Base-by-base conservation (phyloP, 2,113 vertebrate species). In the Brienomyrus longianalis region DNA sequence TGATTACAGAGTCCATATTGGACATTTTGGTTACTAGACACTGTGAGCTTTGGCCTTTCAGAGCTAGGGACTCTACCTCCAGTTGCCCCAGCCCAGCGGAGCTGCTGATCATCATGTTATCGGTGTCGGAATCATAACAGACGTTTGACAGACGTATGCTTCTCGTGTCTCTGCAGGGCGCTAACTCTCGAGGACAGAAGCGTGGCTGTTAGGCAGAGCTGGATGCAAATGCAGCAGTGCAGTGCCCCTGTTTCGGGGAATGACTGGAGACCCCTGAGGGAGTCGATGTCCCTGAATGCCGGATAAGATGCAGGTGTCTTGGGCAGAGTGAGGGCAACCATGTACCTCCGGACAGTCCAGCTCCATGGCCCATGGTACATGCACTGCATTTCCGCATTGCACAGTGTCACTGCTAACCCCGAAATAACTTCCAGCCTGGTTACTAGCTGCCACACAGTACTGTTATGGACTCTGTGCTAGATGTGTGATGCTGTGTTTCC, bases 171-270 rank as follows among this genome's bases (percentile, higher is more conserved):
- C 86, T 90, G n/a, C 43, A 95, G 95, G 91, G 56, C n/a, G 0
- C 87, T 89, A 31, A 92, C 92, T 90, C 83, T 89, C 74, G 91
- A 92, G 21, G 92, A 93, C 89, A 94, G 94, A 89, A 91, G 88
- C 85, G 92, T 89, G 91, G 89, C 87, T 27, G 3, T 93, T 23
- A 87, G 2, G 0, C 56, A 92, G 86, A 93, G 90, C 3, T 96
- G 94, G 94, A 89, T 87, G 70, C 89, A 91, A 70, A 91, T 95
- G 1, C 90, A 88, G 59, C 89, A 94, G 62, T 91, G 70, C 77
- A 88, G 89, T 70, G 9, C 0, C 31, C 86, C 1, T 11, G 0
- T 88, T 4, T 80, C 89, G 56, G 86, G 87, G 50, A 50, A 9
- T 23, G 8, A 48, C 13, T 52, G 62, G 31, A 88, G 23, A 62